Evolutionary conservation across 2,113 vertebrate species (phyloP).

Genomic region (Nesogale talazaci): DNA sequence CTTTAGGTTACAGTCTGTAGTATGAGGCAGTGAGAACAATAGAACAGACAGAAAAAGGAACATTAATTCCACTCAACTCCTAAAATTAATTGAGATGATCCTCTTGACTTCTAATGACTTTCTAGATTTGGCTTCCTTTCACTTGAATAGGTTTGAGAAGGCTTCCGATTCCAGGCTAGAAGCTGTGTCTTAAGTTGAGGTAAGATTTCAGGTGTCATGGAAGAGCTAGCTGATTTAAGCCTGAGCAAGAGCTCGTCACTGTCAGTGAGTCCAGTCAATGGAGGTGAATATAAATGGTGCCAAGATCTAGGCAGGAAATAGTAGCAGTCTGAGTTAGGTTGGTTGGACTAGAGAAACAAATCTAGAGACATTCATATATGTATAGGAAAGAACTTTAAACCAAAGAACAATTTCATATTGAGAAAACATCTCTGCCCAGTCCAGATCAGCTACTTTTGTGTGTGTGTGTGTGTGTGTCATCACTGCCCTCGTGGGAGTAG

Average conservation of each 20-base stretch:
- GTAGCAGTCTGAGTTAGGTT: not conserved
- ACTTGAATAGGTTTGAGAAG: not conserved
- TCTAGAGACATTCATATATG: too few species aligned
- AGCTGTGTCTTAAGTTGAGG: not conserved
- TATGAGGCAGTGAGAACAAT: not conserved
- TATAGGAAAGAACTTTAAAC: too few species aligned
- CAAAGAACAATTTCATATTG: too few species aligned
- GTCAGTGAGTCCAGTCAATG: not conserved
- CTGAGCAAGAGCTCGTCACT: not conserved
- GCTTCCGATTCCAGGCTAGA: not conserved
- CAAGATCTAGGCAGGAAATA: not conserved
- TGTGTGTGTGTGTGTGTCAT: too few species aligned
- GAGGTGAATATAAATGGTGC: not conserved
- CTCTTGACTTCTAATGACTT: not conserved
- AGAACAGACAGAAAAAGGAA: not conserved
- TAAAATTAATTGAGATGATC: not conserved
- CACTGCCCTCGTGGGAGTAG: too few species aligned
- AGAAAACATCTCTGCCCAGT: too few species aligned
- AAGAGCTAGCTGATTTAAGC: not conserved
- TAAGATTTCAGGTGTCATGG: not conserved
- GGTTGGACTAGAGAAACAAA: too few species aligned
- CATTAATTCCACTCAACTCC: not conserved
- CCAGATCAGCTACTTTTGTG: too few species aligned
- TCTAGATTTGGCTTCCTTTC: conserved; percentile 1
- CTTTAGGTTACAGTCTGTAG: not conserved